phyloP scores from a whole-genome alignment of 1,140 invertebrate genomes.

The Bombus superbus region DNA sequence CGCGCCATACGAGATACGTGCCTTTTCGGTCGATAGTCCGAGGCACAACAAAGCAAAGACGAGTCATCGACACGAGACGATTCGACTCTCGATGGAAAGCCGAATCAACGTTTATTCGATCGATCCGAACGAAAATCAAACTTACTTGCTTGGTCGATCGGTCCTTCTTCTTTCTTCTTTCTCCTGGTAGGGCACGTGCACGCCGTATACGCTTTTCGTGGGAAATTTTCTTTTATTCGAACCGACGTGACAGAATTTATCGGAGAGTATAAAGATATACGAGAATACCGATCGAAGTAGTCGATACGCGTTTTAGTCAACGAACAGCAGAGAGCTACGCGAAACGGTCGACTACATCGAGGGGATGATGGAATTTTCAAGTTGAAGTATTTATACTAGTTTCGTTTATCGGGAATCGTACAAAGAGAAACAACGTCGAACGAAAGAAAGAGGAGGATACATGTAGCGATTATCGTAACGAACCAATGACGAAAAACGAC shows the following conservation, averaged over 20 bases:
- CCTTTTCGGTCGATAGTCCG: too few species aligned
- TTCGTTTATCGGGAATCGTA: constrained; percentile 57
- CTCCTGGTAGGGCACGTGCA: not conserved
- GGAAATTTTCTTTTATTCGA: not conserved
- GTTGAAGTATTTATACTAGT: constrained; percentile 73
- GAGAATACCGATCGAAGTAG: too few species aligned
- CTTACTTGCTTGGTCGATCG: not conserved
- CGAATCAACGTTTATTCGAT: not conserved
- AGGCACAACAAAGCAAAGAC: not conserved
- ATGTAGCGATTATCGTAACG: constrained; percentile 52
- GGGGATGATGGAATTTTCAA: constrained; percentile 55
- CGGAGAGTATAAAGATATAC: not conserved
- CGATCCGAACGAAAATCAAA: not conserved
- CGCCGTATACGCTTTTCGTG: not conserved
- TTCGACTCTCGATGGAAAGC: not conserved
- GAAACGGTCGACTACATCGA: constrained; percentile 21
- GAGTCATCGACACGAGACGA: not conserved
- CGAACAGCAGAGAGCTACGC: not conserved
- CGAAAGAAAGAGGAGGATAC: constrained; percentile 51
- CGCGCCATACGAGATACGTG: too few species aligned
- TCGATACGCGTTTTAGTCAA: not conserved
- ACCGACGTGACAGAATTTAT: not conserved
- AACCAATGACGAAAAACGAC: constrained; percentile 63
- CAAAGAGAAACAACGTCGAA: constrained; percentile 19
- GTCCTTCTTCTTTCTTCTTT: not conserved